Evolutionary conservation across 1,140 invertebrate species (phyloP).

Genomic region (Drosophila nannoptera): DNA sequence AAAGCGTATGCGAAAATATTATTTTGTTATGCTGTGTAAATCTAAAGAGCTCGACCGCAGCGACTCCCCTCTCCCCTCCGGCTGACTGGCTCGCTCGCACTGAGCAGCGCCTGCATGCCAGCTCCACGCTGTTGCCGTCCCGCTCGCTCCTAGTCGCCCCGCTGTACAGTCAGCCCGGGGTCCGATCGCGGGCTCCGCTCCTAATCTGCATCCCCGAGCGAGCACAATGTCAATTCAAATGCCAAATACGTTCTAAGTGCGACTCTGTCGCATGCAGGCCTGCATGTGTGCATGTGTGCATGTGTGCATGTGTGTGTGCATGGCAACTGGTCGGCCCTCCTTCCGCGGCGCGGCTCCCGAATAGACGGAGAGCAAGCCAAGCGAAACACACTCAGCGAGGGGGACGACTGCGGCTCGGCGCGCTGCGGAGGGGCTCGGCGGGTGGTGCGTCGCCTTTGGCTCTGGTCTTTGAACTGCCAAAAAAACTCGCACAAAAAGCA

Average conservation of each 20-base stretch:
- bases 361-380: slow-evolving; percentile 9
- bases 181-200: not conserved
- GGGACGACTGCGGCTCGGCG: not conserved
- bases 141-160: slow-evolving; percentile 24
- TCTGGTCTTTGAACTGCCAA: slow-evolving; percentile 61
- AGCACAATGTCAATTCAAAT: no score
- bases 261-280: no score
- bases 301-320: no score
- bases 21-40: slow-evolving; percentile 32
- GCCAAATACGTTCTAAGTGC: no score
- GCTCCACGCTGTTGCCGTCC: not conserved
- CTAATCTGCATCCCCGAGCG: not conserved
- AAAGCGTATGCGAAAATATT: slow-evolving; percentile 36
- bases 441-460: slow-evolving; percentile 8
- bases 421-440: not conserved
- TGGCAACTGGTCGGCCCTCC: no score
- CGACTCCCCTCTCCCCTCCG: not conserved
- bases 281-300: no score
- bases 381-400: slow-evolving; percentile 1
- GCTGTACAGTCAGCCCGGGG: slow-evolving; percentile 51
- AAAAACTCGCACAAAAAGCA: slow-evolving; percentile 16
- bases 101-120: slow-evolving; percentile 3
- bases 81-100: not conserved
- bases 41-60: slow-evolving; percentile 26
- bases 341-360: not conserved